Evolutionary conservation across 2,113 vertebrate species (phyloP), one percentile per base, ranked within the genome.

Genomic region (Sapayoa aenigma): DNA sequence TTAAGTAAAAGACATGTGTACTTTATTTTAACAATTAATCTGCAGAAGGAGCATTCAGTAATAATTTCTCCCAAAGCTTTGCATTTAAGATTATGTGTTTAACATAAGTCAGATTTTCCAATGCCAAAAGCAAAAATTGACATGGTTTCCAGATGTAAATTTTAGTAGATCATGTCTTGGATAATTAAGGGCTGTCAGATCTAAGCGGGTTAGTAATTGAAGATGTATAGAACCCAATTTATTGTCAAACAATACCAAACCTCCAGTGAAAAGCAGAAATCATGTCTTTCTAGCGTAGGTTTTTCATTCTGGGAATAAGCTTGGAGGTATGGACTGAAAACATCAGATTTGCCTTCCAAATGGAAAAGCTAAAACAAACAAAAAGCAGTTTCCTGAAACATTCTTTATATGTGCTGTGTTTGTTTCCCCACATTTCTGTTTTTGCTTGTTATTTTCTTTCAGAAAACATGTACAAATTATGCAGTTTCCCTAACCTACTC

Each of bases 161-260:
- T 95, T 96, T 91, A 97, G 74, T 83, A 95, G 94, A 96, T 95
- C 86, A 90, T 88, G 94, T 96, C 78, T 84, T 84, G 2, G 93
- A 94, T 97, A 97, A 97, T 97, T 97, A 97, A 96, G 60, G 85
- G 67, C 69, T 96, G 89, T 96, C 81, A 93, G 81, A 96, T 97
- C 75, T 89, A 89, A 97, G 82, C 25, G 16, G 76, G 90, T 49
- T 91, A 87, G 75, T 96, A 96, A 97, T 62, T 95, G 92, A 96
- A 97, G 66, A 23, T 92, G 46, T 63, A 77, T 62, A 86, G 73
- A 95, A 95, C 42, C 93, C 50, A 96, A 94, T 96, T 94, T 97
- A 96, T 90, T 96, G 76, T 76, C 93, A 95, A 97, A 94, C 72
- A 96, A 95, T 95, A 81, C 84, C 76, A 96, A 91, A 95, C 63